These are phyloP conservation scores for Crocuta crocuta DNA, from an alignment of 2,113 vertebrate species.

Conservation along the genomic window DNA sequence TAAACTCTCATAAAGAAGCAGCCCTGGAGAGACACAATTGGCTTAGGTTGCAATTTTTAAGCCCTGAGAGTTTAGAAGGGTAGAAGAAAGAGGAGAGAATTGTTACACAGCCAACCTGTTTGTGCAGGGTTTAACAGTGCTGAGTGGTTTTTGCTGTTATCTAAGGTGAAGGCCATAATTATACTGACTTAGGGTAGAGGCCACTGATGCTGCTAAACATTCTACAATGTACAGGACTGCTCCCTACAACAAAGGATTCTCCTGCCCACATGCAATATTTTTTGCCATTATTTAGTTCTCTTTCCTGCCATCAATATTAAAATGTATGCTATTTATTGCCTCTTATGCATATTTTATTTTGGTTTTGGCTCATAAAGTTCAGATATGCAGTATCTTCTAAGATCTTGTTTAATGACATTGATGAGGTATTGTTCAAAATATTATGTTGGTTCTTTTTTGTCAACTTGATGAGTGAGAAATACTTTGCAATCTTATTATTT, in stretches of 20 bases:
- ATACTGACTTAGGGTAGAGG: background rate
- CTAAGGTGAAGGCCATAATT: background rate
- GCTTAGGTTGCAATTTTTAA: background rate
- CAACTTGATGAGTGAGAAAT: background rate
- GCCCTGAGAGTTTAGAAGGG: background rate
- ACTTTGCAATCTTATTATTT: background rate
- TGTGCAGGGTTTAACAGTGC: background rate
- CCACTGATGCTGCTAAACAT: background rate
- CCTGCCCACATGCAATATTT: background rate
- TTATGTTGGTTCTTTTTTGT: background rate
- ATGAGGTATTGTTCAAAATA: background rate
- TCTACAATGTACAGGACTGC: rapidly evolving
- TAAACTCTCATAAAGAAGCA: background rate
- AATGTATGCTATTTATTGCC: background rate
- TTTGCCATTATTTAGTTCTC: background rate
- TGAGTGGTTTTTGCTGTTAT: background rate
- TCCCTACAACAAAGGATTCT: background rate
- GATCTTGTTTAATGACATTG: background rate
- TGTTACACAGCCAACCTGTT: background rate
- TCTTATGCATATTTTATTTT: background rate
- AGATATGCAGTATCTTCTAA: background rate
- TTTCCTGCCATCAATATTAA: background rate
- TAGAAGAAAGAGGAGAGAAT: background rate
- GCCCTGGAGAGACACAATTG: background rate
- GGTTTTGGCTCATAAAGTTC: background rate